phyloP scores from a whole-genome alignment of 2,113 vertebrate species.

The Ctenomys sociabilis region DNA sequence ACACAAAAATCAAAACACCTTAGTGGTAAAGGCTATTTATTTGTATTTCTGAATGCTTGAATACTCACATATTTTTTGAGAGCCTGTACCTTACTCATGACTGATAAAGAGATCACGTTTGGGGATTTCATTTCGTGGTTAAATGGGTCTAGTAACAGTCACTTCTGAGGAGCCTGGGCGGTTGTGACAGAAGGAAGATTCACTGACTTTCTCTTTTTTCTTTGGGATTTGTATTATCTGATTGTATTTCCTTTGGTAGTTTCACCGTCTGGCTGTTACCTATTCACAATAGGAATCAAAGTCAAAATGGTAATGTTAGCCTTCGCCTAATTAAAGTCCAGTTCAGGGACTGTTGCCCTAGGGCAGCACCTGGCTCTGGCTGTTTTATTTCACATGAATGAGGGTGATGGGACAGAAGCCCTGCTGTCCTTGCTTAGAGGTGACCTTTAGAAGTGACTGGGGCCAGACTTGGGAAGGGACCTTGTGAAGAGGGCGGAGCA shows the following conservation, averaged over 20 bases:
- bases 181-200: background rate
- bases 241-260: background rate
- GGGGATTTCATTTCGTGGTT: background rate
- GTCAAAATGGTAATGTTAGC: background rate
- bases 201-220: background rate
- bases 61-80: background rate
- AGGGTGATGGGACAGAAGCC: background rate
- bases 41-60: background rate
- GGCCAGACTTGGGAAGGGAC: background rate
- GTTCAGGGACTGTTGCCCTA: background rate
- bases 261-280: background rate
- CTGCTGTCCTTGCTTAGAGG: background rate
- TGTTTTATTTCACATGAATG: background rate
- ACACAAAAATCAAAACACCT: background rate
- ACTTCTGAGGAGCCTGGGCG: background rate
- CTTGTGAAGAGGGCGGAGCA: background rate
- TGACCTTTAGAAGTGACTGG: too few relatives aligned
- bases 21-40: background rate
- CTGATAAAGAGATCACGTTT: background rate
- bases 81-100: background rate
- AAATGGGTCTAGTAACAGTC: background rate
- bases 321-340: background rate
- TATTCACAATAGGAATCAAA: background rate
- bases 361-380: background rate
- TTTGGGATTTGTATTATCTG: background rate